Evolutionary conservation across 2,888 invertebrate genomes (phyloP).

Genomic region (Troides aeacus): DNA sequence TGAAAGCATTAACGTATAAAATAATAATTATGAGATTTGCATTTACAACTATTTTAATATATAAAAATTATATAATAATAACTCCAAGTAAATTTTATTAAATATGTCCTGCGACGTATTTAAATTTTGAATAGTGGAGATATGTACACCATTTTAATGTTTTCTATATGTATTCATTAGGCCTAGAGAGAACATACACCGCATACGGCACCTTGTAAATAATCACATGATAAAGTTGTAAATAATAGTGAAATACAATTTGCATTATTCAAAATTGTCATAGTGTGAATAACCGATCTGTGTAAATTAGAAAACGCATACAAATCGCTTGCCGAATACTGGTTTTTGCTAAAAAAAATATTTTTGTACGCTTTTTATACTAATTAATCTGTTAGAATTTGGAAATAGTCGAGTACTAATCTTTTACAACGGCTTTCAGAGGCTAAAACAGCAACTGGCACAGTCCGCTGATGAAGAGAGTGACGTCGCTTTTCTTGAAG

Average conservation of each 20-base stretch:
- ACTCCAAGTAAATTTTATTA: background rate
- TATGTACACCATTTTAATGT: background rate
- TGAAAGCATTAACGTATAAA: no score
- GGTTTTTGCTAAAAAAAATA: conserved; percentile 13
- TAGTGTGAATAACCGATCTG: conserved; percentile 20
- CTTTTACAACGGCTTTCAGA: conserved; percentile 44
- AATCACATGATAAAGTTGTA: conserved; percentile 40
- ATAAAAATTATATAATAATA: background rate
- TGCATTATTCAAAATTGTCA: conserved; percentile 8
- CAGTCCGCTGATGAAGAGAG: conserved; percentile 64
- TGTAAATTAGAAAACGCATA: conserved; percentile 9
- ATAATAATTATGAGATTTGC: no score
- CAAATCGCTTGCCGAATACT: conserved; percentile 20
- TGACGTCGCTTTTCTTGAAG: conserved; percentile 60
- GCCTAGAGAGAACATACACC: conserved; percentile 47
- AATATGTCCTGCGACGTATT: conserved; percentile 19
- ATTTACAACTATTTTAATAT: no score
- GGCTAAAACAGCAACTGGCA: conserved; percentile 67
- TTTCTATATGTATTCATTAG: background rate
- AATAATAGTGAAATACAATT: background rate
- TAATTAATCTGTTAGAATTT: background rate
- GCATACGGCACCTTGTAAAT: conserved; percentile 48
- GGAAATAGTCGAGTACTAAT: background rate
- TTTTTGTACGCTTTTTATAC: conserved; percentile 9
- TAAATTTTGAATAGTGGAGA: conserved; percentile 21